Evolutionary conservation across 2,888 invertebrate genomes (phyloP).

Genomic region (Sarcophaga subvicina): DNA sequence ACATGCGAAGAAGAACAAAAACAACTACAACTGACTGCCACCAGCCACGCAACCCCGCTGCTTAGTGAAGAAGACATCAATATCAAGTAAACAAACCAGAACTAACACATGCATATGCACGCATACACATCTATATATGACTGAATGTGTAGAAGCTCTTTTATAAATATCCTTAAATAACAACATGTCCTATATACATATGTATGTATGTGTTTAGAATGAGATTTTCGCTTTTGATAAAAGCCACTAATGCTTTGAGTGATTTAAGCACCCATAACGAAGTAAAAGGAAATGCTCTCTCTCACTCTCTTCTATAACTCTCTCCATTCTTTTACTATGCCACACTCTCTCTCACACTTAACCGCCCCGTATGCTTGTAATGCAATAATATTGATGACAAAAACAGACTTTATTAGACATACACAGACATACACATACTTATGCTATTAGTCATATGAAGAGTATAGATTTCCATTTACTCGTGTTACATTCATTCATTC

Average conservation of each 20-base stretch:
- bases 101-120: slow-evolving; percentile 58
- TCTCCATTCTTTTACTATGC: background rate
- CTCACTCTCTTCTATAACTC: slow-evolving; percentile 16
- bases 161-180: slow-evolving; percentile 19
- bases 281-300: slow-evolving; percentile 43
- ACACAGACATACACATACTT: background rate
- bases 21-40: slow-evolving; percentile 14
- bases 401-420: slow-evolving; percentile 24
- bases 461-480: slow-evolving; percentile 40
- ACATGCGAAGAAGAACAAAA: slow-evolving; percentile 58
- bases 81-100: slow-evolving; percentile 64
- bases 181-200: background rate
- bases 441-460: background rate
- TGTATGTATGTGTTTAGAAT: background rate
- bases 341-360: background rate
- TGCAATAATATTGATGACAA: slow-evolving; percentile 64
- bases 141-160: too few species aligned
- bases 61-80: slow-evolving; percentile 39
- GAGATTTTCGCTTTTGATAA: slow-evolving; percentile 50
- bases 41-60: background rate
- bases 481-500: background rate
- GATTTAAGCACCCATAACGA: slow-evolving; percentile 66
- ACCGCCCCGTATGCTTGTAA: too few species aligned
- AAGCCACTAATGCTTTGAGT: slow-evolving; percentile 61
- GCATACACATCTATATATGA: background rate